Conservation (phyloP, 2,113 vertebrate species). For the Gnathonemus echidnorhynchus region DNA sequence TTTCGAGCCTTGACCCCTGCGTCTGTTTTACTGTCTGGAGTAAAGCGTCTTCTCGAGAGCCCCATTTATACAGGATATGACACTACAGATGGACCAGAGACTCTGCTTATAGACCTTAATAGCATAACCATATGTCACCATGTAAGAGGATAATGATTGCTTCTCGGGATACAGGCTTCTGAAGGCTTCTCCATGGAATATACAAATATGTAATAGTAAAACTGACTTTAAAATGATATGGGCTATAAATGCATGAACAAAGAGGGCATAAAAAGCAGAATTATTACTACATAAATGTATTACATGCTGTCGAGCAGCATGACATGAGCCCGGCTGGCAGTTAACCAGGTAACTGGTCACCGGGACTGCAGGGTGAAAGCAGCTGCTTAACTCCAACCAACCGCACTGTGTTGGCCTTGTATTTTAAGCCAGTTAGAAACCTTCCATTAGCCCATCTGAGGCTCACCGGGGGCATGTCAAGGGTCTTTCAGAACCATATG, state of each 20-base stretch:
- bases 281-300: not conserved
- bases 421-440: not conserved
- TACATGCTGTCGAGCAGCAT: not conserved
- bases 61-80: not conserved
- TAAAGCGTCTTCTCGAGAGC: not conserved
- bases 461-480: not conserved
- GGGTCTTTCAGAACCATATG: conserved; percentile 5
- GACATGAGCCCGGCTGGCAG: not conserved
- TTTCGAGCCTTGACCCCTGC: not conserved
- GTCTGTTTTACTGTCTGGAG: not conserved
- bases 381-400: not conserved
- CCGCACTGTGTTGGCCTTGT: not conserved
- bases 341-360: not conserved
- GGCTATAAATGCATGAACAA: not conserved
- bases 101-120: not conserved
- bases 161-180: not conserved
- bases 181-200: not conserved
- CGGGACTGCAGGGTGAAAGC: not conserved
- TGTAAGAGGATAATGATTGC: not conserved
- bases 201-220: conserved; percentile 1
- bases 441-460: not conserved
- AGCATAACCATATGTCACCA: not conserved
- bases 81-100: not conserved
- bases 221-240: not conserved
- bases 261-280: not conserved